Conservation (phyloP, 2,888 invertebrate genomes). For the Caenorhabditis sp. region DNA sequence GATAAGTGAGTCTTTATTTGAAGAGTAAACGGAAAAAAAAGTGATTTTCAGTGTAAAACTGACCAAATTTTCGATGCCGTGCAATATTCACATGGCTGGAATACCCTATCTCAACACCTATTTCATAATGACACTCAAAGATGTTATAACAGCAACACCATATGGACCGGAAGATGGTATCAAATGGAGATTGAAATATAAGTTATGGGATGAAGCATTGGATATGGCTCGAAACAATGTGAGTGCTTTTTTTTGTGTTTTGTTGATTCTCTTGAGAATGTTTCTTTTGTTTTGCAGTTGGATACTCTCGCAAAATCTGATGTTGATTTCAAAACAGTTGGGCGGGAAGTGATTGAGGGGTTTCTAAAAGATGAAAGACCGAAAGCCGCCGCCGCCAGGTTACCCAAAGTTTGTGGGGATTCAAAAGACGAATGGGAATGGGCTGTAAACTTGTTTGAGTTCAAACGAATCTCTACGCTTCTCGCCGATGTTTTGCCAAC, state of each 20-base stretch:
- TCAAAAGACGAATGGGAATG: slow-evolving; percentile 68
- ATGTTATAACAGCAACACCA: slow-evolving; percentile 65
- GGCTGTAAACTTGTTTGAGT: slow-evolving; percentile 63
- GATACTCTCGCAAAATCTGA: slow-evolving; percentile 33
- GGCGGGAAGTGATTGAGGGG: slow-evolving; percentile 56
- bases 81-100: slow-evolving; percentile 42
- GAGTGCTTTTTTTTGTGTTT: slow-evolving; percentile 3
- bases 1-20: slow-evolving; percentile 35
- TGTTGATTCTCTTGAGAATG: not conserved
- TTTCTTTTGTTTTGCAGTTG: slow-evolving; percentile 20
- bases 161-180: slow-evolving; percentile 64
- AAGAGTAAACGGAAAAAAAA: too few relatives aligned
- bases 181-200: slow-evolving; percentile 64
- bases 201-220: slow-evolving; percentile 58
- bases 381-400: slow-evolving; percentile 40
- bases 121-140: slow-evolving; percentile 57
- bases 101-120: slow-evolving; percentile 57
- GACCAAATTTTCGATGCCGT: slow-evolving; percentile 30
- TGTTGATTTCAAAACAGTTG: slow-evolving; percentile 39
- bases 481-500: slow-evolving; percentile 61
- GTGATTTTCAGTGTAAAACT: slow-evolving; percentile 27
- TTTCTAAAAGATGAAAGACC: slow-evolving; percentile 45
- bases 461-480: slow-evolving; percentile 34
- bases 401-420: slow-evolving; percentile 51
- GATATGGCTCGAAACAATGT: slow-evolving; percentile 54